Percentiles rank a stretch among this genome's conserved stretches.
phyloP scores from a whole-genome alignment of 2,888 invertebrate species.

The Leptogaster cylindrica region DNA sequence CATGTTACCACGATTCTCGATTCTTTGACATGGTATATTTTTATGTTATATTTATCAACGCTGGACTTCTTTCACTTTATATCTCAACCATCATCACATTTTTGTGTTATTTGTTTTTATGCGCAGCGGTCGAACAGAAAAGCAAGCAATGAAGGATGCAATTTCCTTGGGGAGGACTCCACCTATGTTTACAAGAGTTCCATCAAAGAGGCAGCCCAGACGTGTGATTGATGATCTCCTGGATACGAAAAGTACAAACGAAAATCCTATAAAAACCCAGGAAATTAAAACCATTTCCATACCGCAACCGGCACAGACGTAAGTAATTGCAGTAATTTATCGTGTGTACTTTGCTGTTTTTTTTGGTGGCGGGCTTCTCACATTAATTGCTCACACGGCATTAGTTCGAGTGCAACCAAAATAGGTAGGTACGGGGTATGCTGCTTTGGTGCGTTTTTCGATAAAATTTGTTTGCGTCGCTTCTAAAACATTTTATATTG shows the following conservation, averaged over 20 bases:
- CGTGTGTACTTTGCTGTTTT: conserved; percentile 48
- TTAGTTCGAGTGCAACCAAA: not conserved
- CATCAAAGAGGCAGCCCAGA: conserved; percentile 77
- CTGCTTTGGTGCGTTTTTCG: not conserved
- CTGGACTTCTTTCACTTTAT: conserved; percentile 31
- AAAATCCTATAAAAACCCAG: conserved; percentile 50
- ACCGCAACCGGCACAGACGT: conserved; percentile 66
- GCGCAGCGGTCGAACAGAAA: conserved; percentile 70
- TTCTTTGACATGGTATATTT: conserved; percentile 22
- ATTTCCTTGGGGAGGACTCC: conserved; percentile 66
- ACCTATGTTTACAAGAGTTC: conserved; percentile 78
- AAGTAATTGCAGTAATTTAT: conserved; percentile 53
- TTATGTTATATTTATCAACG: conserved; percentile 34
- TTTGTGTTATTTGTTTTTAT: too few relatives aligned
- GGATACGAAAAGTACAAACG: conserved; percentile 51
- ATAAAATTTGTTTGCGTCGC: conserved; percentile 3
- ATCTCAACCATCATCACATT: too few relatives aligned
- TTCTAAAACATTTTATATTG: conserved; percentile 10
- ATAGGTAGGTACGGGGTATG: not conserved
- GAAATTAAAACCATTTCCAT: conserved; percentile 66
- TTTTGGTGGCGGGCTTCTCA: conserved; percentile 47
- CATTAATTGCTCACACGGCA: conserved; percentile 44
- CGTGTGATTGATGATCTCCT: conserved; percentile 69
- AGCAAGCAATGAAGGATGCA: conserved; percentile 62
- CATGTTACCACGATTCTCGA: conserved; percentile 31